phyloP scores from a whole-genome alignment of 2,888 invertebrate genomes.

The Antheraea yamamai region DNA sequence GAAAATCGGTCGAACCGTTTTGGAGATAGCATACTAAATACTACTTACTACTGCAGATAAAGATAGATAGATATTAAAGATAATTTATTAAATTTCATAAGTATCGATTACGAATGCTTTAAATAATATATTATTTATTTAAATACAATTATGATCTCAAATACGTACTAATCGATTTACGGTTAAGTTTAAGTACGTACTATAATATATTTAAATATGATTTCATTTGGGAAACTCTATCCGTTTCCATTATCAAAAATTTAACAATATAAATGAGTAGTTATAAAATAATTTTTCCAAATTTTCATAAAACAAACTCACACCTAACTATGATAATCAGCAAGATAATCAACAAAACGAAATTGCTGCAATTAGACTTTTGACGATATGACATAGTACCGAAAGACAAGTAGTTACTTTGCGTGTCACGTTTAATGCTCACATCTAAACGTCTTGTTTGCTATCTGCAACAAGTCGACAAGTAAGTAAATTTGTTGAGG shows the following conservation, averaged over 20 bases:
- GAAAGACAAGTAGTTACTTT: not conserved
- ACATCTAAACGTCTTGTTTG: slow-evolving; percentile 28
- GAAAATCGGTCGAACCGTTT: no score
- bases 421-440: slow-evolving; percentile 12
- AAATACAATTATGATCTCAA: no score
- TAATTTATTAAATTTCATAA: no score
- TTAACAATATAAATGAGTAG: not conserved
- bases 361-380: no score
- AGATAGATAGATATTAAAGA: no score
- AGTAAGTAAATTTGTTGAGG: slow-evolving; percentile 30
- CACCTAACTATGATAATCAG: no score
- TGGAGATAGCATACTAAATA: not conserved
- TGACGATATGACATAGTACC: not conserved
- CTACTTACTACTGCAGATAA: not conserved
- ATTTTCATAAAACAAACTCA: not conserved
- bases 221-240: not conserved
- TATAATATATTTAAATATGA: not conserved
- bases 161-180: no score
- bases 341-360: no score
- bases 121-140: no score
- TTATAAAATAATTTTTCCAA: not conserved
- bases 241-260: not conserved
- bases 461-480: slow-evolving; percentile 30
- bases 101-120: no score
- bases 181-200: no score